phyloP scores from a whole-genome alignment of 2,888 invertebrate species.

The Andrena haemorrhoa region DNA sequence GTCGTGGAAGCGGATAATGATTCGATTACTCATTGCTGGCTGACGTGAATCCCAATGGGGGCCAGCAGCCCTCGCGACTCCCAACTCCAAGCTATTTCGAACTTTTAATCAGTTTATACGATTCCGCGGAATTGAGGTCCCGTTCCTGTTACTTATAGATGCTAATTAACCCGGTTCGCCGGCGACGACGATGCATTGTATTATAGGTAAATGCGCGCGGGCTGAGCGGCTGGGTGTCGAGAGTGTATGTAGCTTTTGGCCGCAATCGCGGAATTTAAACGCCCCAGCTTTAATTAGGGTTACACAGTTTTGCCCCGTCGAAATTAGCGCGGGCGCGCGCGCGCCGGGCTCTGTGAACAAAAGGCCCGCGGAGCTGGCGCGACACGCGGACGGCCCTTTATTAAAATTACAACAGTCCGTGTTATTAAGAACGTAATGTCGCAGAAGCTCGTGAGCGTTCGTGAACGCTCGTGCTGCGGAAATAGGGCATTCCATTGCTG shows the following conservation, averaged over 20 bases:
- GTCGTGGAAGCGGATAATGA: slow-evolving; percentile 30
- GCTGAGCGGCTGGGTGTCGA: slow-evolving; percentile 2
- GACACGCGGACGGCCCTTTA: slow-evolving; percentile 28
- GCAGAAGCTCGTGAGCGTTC: not conserved
- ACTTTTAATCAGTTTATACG: slow-evolving; percentile 71
- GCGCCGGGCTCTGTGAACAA: not conserved
- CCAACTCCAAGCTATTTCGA: slow-evolving; percentile 43
- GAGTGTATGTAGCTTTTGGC: slow-evolving; percentile 23
- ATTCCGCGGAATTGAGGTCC: slow-evolving; percentile 65
- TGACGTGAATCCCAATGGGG: slow-evolving; percentile 15
- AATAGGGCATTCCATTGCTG: not conserved
- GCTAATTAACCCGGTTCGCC: slow-evolving; percentile 66
- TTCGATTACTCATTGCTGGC: slow-evolving; percentile 49
- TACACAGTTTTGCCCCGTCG: slow-evolving; percentile 44
- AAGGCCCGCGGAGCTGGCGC: slow-evolving; percentile 28
- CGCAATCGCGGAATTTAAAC: slow-evolving; percentile 61
- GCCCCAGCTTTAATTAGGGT: slow-evolving; percentile 60
- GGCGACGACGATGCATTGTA: slow-evolving; percentile 47
- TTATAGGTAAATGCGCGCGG: slow-evolving; percentile 44
- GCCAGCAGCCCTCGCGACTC: slow-evolving; percentile 3
- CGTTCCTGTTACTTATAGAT: slow-evolving; percentile 55
- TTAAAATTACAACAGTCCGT: slow-evolving; percentile 48
- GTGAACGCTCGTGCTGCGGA: no score
- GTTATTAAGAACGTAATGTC: slow-evolving; percentile 26
- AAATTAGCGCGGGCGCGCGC: slow-evolving; percentile 40